Evolutionary conservation across 2,888 invertebrate species (phyloP).

Genomic region (Amitus sp.): DNA sequence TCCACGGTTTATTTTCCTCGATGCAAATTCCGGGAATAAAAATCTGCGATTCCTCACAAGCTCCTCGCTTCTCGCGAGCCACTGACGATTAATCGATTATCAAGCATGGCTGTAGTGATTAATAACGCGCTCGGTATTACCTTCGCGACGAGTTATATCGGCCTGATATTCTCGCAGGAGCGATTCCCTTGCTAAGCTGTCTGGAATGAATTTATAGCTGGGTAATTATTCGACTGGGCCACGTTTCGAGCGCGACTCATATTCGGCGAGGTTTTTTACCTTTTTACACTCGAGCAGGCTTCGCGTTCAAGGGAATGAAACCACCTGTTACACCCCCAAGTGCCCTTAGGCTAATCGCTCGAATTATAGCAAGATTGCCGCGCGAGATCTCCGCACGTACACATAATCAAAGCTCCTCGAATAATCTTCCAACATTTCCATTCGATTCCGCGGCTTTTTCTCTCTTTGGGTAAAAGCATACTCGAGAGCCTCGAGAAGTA

Average conservation of each 20-base stretch:
- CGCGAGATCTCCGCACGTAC: constrained; percentile 36
- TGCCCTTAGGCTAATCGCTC: constrained; percentile 42
- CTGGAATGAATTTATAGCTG: constrained; percentile 33
- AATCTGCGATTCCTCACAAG: no score
- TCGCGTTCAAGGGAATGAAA: constrained; percentile 35
- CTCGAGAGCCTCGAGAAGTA: no score
- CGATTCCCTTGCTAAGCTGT: constrained; percentile 35
- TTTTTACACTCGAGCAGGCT: constrained; percentile 23
- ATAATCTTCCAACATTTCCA: constrained; percentile 6
- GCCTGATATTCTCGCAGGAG: constrained; percentile 33
- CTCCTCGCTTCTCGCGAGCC: not conserved
- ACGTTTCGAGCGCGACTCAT: constrained; percentile 33
- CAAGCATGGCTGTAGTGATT: constrained; percentile 10
- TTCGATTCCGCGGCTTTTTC: not conserved
- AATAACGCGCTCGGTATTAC: constrained; percentile 26
- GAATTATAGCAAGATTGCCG: constrained; percentile 41
- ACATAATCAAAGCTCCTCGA: constrained; percentile 34
- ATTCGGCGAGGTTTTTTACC: constrained; percentile 28
- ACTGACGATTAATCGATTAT: constrained; percentile 4
- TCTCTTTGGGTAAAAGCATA: not conserved
- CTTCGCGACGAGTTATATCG: constrained; percentile 28
- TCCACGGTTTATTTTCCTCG: no score
- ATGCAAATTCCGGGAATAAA: no score
- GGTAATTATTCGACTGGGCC: constrained; percentile 37
- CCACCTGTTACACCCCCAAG: constrained; percentile 42